Evolutionary conservation across 2,797 vertebrate species (phyloP).

Genomic region (Ptychadena robeensis): DNA sequence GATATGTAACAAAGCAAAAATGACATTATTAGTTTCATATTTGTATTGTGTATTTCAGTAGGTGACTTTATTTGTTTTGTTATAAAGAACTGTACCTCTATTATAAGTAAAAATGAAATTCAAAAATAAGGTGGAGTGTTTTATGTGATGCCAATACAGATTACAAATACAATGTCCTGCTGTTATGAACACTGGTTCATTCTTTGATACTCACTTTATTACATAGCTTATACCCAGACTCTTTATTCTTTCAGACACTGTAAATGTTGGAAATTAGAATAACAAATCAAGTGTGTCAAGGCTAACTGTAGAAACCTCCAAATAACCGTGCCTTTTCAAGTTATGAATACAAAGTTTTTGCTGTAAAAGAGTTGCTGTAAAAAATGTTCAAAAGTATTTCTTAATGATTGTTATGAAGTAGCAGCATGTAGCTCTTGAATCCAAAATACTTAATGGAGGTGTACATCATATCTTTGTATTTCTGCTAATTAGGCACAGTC

Average conservation of each 20-base stretch:
- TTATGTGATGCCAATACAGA: neutral
- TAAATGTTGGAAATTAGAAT: conserved; percentile 11
- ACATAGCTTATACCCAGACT: neutral
- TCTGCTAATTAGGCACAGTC: neutral
- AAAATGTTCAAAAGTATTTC: neutral
- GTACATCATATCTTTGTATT: neutral
- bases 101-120: neutral
- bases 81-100: neutral
- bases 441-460: neutral
- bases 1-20: no score
- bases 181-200: conserved; percentile 16
- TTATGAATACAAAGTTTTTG: neutral
- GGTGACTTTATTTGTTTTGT: neutral
- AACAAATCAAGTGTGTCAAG: neutral
- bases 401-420: neutral
- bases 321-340: neutral
- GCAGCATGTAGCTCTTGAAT: neutral
- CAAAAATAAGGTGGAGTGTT: neutral
- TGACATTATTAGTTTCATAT: no score
- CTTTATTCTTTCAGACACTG: conserved; percentile 3
- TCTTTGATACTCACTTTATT: conserved; percentile 15
- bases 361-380: neutral
- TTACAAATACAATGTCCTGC: conserved; percentile 14
- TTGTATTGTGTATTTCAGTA: neutral
- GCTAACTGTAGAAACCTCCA: neutral